Percentiles rank a stretch among this genome's conserved stretches.
phyloP scores from a whole-genome alignment of 2,113 vertebrate species.

The Plestiodon gilberti region DNA sequence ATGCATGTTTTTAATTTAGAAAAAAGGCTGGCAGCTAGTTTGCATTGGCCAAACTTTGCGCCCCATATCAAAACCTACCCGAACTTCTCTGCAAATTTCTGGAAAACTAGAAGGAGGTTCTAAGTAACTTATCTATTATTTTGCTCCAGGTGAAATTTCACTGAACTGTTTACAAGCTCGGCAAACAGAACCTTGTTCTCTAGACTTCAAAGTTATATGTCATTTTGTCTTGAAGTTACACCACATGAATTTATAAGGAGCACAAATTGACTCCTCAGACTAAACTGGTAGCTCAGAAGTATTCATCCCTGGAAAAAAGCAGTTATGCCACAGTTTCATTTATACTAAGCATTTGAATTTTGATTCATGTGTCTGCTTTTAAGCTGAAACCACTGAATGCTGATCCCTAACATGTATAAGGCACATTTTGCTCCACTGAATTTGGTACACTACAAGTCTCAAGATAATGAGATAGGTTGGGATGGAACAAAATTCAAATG shows the following conservation, averaged over 20 bases:
- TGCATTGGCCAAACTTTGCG: too few species aligned
- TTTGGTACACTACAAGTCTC: not conserved
- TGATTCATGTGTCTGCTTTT: not conserved
- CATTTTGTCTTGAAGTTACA: not conserved
- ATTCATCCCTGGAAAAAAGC: not conserved
- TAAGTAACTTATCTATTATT: not conserved
- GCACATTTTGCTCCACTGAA: not conserved
- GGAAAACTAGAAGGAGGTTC: not conserved
- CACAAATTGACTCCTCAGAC: not conserved
- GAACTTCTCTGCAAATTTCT: not conserved
- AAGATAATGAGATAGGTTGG: not conserved
- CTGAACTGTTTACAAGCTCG: not conserved
- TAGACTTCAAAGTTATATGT: not conserved
- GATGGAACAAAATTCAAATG: not conserved
- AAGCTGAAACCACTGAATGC: not conserved
- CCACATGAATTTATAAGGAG: not conserved
- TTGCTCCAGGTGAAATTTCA: not conserved
- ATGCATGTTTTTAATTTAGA: too few species aligned
- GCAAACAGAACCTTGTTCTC: not conserved
- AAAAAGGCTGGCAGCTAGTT: too few species aligned
- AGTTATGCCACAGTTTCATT: not conserved
- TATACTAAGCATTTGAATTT: not conserved
- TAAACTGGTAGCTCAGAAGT: not conserved
- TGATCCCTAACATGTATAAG: not conserved
- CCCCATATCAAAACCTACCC: too few species aligned